These are phyloP conservation scores for Cosmia trapezina DNA, from an alignment of 2,888 invertebrate species.

Conservation along the genomic window DNA sequence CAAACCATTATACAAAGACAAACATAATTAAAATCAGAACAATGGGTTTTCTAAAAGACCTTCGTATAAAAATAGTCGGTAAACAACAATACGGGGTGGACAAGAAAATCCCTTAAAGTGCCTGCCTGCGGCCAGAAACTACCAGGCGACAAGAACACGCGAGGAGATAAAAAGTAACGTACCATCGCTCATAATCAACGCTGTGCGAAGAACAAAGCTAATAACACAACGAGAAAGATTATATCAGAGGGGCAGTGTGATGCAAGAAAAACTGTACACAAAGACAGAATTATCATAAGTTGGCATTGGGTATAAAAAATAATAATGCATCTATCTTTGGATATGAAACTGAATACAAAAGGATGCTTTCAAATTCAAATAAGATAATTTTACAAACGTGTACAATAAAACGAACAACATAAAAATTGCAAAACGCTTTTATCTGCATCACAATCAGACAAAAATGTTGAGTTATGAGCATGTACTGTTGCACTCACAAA, in stretches of 20 bases:
- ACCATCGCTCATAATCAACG: slow-evolving; percentile 61
- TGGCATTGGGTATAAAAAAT: slow-evolving; percentile 2
- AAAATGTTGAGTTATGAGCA: slow-evolving; percentile 42
- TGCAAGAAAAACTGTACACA: slow-evolving; percentile 31
- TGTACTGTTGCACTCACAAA: slow-evolving; percentile 30
- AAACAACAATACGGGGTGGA: slow-evolving; percentile 57
- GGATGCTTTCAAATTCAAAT: slow-evolving; percentile 23
- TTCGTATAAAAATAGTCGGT: slow-evolving; percentile 39
- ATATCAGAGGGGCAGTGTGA: slow-evolving; percentile 29
- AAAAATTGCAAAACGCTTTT: slow-evolving; percentile 30
- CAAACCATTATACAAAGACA: slow-evolving; percentile 41
- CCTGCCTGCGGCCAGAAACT: slow-evolving; percentile 43
- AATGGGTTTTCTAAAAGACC: slow-evolving; percentile 38
- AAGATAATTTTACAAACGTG: slow-evolving; percentile 26
- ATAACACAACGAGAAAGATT: slow-evolving; percentile 64
- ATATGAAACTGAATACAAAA: slow-evolving; percentile 30
- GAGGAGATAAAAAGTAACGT: slow-evolving; percentile 54
- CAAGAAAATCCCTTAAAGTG: slow-evolving; percentile 58
- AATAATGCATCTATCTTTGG: slow-evolving; percentile 8
- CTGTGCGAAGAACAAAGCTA: slow-evolving; percentile 64
- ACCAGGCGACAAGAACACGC: slow-evolving; percentile 54
- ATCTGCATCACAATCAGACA: slow-evolving; percentile 41
- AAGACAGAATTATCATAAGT: slow-evolving; percentile 11
- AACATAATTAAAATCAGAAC: slow-evolving; percentile 53
- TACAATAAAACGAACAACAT: slow-evolving; percentile 7